phyloP scores from a whole-genome alignment of 1,140 invertebrate species.

The Dendroctonus valens region DNA sequence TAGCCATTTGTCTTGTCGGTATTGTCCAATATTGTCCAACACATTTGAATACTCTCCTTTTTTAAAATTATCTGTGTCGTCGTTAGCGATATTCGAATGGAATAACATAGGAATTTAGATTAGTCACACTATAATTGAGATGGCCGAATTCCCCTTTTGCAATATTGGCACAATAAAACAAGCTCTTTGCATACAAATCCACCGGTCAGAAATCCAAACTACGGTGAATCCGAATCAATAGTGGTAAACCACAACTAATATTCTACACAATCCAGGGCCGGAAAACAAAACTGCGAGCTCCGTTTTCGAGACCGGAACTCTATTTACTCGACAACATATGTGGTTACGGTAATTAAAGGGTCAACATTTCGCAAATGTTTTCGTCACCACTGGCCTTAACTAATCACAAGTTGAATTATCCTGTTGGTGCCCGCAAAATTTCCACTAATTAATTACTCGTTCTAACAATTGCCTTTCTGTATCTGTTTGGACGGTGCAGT shows the following conservation, averaged over 20 bases:
- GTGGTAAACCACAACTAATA: slow-evolving; percentile 25
- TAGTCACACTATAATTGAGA: too few species aligned
- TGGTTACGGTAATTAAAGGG: slow-evolving; percentile 28
- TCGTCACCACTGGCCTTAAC: slow-evolving; percentile 16
- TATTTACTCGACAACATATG: slow-evolving; percentile 22
- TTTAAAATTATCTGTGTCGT: too few species aligned
- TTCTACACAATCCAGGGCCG: slow-evolving; percentile 19
- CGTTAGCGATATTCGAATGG: too few species aligned
- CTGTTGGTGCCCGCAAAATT: slow-evolving; percentile 18
- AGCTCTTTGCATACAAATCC: too few species aligned
- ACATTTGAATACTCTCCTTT: too few species aligned
- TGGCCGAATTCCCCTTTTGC: too few species aligned
- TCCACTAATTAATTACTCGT: slow-evolving; percentile 15
- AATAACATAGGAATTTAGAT: too few species aligned
- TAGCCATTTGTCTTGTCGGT: too few species aligned
- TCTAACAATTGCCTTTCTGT: slow-evolving; percentile 12
- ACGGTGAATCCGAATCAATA: slow-evolving; percentile 26
- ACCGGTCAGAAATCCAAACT: slow-evolving; percentile 21
- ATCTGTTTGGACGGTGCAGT: not conserved
- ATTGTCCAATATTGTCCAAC: too few species aligned
- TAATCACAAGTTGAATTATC: slow-evolving; percentile 30
- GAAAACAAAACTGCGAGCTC: slow-evolving; percentile 24
- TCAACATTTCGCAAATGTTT: slow-evolving; percentile 29
- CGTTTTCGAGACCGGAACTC: slow-evolving; percentile 20
- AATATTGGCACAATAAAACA: too few species aligned